phyloP scores from a whole-genome alignment of 2,113 vertebrate species.

The Gymnocephalus cernua region DNA sequence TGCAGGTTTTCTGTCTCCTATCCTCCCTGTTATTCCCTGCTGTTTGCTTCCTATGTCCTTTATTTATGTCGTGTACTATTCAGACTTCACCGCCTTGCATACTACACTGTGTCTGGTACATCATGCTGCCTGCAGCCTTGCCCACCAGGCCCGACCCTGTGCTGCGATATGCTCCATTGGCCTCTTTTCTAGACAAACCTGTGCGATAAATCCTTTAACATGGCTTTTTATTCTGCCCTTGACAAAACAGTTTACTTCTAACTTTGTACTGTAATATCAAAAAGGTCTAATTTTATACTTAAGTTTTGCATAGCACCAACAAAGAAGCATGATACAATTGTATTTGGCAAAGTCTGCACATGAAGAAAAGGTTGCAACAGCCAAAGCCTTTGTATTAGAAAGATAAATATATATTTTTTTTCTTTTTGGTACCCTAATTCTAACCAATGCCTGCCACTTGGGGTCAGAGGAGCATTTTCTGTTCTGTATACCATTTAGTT shows the following conservation, averaged over 20 bases:
- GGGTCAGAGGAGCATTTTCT: slow-evolving; percentile 4
- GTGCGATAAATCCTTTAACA: slow-evolving; percentile 38
- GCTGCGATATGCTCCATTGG: slow-evolving; percentile 28
- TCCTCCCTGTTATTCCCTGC: background rate
- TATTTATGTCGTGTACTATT: slow-evolving; percentile 33
- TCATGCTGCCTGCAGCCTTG: slow-evolving; percentile 29
- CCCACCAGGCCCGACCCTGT: slow-evolving; percentile 5
- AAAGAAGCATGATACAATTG: slow-evolving; percentile 33
- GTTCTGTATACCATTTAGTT: slow-evolving; percentile 24
- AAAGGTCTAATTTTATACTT: slow-evolving; percentile 67
- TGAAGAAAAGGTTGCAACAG: slow-evolving; percentile 34
- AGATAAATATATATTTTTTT: slow-evolving; percentile 16
- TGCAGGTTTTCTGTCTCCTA: slow-evolving; percentile 29
- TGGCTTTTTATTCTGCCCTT: slow-evolving; percentile 37
- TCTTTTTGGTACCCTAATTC: slow-evolving; percentile 34
- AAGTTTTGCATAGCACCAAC: slow-evolving; percentile 52
- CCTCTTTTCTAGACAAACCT: slow-evolving; percentile 35
- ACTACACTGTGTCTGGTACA: slow-evolving; percentile 25
- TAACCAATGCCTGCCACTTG: slow-evolving; percentile 25
- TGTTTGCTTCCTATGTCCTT: slow-evolving; percentile 12
- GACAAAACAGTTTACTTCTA: slow-evolving; percentile 50
- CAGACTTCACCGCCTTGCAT: slow-evolving; percentile 14
- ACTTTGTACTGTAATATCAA: slow-evolving; percentile 64
- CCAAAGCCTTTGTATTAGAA: slow-evolving; percentile 53
- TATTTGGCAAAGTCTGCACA: slow-evolving; percentile 27